Conservation (phyloP, 2,888 invertebrate species). For the Macroteleia sp. region DNA sequence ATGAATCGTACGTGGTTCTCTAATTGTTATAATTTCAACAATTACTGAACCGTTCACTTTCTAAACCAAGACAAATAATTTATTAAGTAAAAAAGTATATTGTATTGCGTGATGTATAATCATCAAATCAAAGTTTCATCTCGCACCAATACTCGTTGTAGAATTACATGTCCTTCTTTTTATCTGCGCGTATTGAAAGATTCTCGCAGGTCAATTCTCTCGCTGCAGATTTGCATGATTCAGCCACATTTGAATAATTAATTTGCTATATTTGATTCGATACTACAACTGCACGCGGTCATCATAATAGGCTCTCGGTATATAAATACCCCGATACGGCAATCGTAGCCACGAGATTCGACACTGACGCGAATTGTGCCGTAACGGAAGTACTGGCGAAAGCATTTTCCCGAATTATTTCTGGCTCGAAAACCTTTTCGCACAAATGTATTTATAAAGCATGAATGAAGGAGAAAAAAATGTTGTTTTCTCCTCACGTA, state of each 20-base stretch:
- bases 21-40: too few species aligned
- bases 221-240: constrained; percentile 26
- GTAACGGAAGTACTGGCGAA: constrained; percentile 43
- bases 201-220: constrained; percentile 19
- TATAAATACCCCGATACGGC: constrained; percentile 31
- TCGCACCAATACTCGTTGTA: background rate
- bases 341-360: constrained; percentile 5
- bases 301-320: background rate
- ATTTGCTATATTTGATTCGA: constrained; percentile 24
- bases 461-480: constrained; percentile 26
- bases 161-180: too few species aligned
- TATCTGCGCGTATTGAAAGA: constrained; percentile 2
- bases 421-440: constrained; percentile 31
- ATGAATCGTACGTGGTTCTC: too few species aligned
- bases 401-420: constrained; percentile 44
- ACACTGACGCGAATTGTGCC: constrained; percentile 33
- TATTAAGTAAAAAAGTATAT: too few species aligned
- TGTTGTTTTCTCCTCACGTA: constrained; percentile 1
- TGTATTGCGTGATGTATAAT: too few species aligned
- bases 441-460: constrained; percentile 20
- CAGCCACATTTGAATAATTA: constrained; percentile 27
- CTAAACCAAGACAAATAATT: too few species aligned
- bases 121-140: background rate
- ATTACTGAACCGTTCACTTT: too few species aligned
- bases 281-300: too few species aligned